Evolutionary conservation across 2,113 vertebrate species (phyloP).

Genomic region (Chrysochloris asiatica): DNA sequence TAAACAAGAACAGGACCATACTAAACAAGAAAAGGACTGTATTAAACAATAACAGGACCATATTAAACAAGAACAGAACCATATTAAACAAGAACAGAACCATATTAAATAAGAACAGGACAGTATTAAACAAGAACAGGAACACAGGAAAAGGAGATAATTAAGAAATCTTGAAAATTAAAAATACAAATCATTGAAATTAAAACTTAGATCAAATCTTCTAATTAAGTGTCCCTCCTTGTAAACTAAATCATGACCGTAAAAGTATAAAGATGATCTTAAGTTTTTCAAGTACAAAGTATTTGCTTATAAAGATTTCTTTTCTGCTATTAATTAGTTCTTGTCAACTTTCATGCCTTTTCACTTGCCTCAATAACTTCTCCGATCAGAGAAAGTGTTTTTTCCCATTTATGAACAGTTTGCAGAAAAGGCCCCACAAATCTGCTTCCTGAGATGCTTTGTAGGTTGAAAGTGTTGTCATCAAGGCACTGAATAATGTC

Average conservation of each 20-base stretch:
- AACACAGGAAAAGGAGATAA: neutral
- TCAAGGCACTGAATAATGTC: constrained; percentile 93
- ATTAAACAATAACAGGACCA: too few species aligned
- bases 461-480: constrained; percentile 93
- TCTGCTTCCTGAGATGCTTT: constrained; percentile 93
- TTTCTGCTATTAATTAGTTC: neutral
- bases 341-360: neutral
- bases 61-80: neutral
- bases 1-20: neutral
- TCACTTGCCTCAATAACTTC: constrained; percentile 94
- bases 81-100: too few species aligned
- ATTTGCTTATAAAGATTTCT: neutral
- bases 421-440: constrained; percentile 94
- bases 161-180: neutral
- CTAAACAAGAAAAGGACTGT: too few species aligned
- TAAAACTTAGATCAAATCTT: neutral
- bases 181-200: neutral
- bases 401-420: constrained; percentile 92
- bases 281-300: neutral
- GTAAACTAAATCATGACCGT: neutral
- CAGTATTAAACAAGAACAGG: neutral
- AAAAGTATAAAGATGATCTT: neutral
- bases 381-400: constrained; percentile 92
- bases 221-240: neutral
- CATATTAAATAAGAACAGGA: neutral